A percentile compares a stretch with the other conserved stretches of the same genome.
phyloP scores from a whole-genome alignment of 2,113 vertebrate genomes.

The Nibea coibor region DNA sequence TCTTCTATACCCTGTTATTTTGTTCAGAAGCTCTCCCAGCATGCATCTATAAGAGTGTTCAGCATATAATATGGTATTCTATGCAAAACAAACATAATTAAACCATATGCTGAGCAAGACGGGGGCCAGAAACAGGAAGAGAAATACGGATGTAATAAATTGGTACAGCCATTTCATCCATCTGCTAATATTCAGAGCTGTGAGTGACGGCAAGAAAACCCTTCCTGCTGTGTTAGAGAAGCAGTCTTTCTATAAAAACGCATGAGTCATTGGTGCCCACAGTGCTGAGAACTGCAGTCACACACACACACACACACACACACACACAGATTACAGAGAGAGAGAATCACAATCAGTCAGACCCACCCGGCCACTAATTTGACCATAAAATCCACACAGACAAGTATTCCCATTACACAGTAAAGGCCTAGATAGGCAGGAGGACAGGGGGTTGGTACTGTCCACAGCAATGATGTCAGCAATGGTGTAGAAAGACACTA shows the following conservation, averaged over 20 bases:
- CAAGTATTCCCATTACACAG: constrained; percentile 2
- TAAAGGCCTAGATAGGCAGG: background rate
- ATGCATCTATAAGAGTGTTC: background rate
- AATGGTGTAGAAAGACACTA: constrained; percentile 4
- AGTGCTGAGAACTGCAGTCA: constrained; percentile 32
- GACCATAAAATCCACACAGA: constrained; percentile 3
- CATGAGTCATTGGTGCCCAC: constrained; percentile 62
- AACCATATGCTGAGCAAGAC: constrained; percentile 22
- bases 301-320: constrained; percentile 31
- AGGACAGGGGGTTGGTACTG: background rate
- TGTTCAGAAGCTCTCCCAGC: background rate
- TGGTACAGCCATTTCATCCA: constrained; percentile 41
- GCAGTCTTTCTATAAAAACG: constrained; percentile 34
- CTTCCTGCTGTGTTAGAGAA: constrained; percentile 36
- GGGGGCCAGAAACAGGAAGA: constrained; percentile 14
- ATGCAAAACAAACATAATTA: constrained; percentile 14
- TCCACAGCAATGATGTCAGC: constrained; percentile 20
- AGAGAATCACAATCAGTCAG: constrained; percentile 23
- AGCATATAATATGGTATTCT: background rate
- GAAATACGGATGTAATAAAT: constrained; percentile 32
- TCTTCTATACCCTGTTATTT: background rate
- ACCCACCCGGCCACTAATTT: constrained; percentile 3
- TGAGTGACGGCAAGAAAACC: constrained; percentile 36
- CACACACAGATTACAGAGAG: constrained; percentile 28
- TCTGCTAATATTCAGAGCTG: constrained; percentile 50